A percentile compares a stretch with the other conserved stretches of the same genome.
phyloP scores from a whole-genome alignment of 2,113 vertebrate genomes.

The Choloepus hoffmanni region DNA sequence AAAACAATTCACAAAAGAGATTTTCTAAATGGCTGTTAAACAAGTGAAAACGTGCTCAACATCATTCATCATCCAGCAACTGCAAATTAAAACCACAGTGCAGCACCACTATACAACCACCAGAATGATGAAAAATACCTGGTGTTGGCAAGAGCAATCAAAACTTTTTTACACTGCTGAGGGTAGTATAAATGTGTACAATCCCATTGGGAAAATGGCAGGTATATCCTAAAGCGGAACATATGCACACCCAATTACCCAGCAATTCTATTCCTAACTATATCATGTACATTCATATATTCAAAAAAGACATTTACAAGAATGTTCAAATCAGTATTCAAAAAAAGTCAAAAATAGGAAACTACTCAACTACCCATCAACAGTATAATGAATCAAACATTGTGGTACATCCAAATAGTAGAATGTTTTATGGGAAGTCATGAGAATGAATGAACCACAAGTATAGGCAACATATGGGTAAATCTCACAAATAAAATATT shows the following conservation, averaged over 20 bases:
- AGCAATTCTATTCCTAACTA: neutral
- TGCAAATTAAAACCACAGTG: no score
- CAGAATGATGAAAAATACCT: no score
- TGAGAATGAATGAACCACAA: neutral
- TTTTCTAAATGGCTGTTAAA: neutral
- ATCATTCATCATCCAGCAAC: no score
- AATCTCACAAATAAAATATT: no score
- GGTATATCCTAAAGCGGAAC: neutral
- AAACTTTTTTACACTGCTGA: no score
- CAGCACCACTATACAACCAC: no score
- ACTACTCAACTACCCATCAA: neutral
- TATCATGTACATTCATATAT: neutral
- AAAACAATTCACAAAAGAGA: neutral
- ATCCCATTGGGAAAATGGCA: neutral
- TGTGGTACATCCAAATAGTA: neutral
- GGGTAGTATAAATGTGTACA: neutral
- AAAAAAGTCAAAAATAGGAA: neutral
- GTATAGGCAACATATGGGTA: neutral
- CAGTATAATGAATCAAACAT: neutral
- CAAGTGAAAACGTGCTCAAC: neutral
- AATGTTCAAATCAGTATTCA: neutral
- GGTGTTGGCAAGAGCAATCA: no score
- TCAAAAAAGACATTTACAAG: neutral
- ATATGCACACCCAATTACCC: neutral
- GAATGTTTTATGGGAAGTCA: neutral